A percentile compares a stretch with the other conserved stretches of the same genome.
These are phyloP conservation scores for Agrilus planipennis DNA, from an alignment of 1,140 invertebrate genomes.

Conservation along the genomic window DNA sequence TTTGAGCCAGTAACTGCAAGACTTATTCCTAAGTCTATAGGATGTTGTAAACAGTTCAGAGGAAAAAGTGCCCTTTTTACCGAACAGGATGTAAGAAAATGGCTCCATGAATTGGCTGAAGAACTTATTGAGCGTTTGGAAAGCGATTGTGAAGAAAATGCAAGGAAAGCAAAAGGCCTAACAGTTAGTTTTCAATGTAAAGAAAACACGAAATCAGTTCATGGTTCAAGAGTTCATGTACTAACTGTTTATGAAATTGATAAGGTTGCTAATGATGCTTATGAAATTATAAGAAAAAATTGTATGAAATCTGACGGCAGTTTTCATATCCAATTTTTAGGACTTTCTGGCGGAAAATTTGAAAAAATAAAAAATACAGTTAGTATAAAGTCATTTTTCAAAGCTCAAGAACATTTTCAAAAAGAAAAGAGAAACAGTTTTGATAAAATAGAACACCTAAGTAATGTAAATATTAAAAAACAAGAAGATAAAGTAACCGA, in stretches of 20 bases:
- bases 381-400: conserved; percentile 49
- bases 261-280: conserved; percentile 42
- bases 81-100: conserved; percentile 60
- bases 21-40: conserved; percentile 85
- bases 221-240: conserved; percentile 45
- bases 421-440: not conserved
- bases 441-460: not conserved
- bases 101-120: conserved; percentile 65
- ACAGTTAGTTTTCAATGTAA: conserved; percentile 47
- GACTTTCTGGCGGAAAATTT: conserved; percentile 71
- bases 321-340: conserved; percentile 49
- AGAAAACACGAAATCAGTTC: conserved; percentile 43
- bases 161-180: conserved; percentile 53
- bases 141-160: conserved; percentile 62
- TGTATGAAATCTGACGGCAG: conserved; percentile 32
- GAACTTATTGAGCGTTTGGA: conserved; percentile 80
- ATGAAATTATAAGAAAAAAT: conserved; percentile 47
- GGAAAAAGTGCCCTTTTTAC: conserved; percentile 67
- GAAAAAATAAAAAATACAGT: conserved; percentile 46
- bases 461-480: not conserved
- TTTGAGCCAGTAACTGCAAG: conserved; percentile 71
- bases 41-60: conserved; percentile 88
- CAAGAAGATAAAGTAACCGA: not conserved
- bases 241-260: conserved; percentile 47
- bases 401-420: conserved; percentile 17